Conservation (phyloP, 1,140 invertebrate species). For the Coenobita brevimanus region DNA sequence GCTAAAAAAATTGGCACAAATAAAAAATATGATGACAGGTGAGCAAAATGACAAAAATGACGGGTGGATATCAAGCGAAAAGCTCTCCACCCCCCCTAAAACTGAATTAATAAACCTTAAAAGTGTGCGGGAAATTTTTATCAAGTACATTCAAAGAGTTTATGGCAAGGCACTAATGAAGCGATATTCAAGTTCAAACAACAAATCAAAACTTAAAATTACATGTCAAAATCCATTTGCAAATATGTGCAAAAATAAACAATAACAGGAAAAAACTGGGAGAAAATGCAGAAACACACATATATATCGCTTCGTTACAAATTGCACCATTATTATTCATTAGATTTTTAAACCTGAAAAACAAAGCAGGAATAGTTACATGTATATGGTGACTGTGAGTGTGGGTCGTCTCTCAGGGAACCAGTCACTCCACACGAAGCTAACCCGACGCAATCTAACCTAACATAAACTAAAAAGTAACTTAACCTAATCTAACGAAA, state of each 20-base stretch:
- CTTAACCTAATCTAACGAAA: too few relatives aligned
- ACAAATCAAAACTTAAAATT: slow-evolving; percentile 52
- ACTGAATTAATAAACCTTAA: slow-evolving; percentile 45
- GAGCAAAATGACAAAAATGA: slow-evolving; percentile 12
- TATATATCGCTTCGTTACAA: slow-evolving; percentile 14
- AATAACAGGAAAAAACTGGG: slow-evolving; percentile 23
- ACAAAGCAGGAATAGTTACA: neutral
- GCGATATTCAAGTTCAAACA: slow-evolving; percentile 45
- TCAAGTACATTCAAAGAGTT: slow-evolving; percentile 52
- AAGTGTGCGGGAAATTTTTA: slow-evolving; percentile 43
- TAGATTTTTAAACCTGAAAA: neutral
- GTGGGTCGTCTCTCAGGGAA: too few relatives aligned
- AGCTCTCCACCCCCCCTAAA: slow-evolving; percentile 36
- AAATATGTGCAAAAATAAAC: slow-evolving; percentile 42
- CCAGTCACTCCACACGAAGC: too few relatives aligned
- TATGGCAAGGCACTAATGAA: slow-evolving; percentile 43
- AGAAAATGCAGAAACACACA: slow-evolving; percentile 19
- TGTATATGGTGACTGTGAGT: too few relatives aligned
- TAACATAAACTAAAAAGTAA: too few relatives aligned
- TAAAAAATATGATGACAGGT: slow-evolving; percentile 4
- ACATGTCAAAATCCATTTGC: slow-evolving; percentile 42
- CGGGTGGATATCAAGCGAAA: slow-evolving; percentile 21
- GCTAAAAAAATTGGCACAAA: slow-evolving; percentile 7
- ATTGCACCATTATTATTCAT: slow-evolving; percentile 28
- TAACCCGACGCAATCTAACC: too few relatives aligned